Percentiles rank a stretch among this genome's conserved stretches.
These are phyloP conservation scores for Rhamphomyia laevipes DNA, from an alignment of 2,888 invertebrate species.

Conservation along the genomic window DNA sequence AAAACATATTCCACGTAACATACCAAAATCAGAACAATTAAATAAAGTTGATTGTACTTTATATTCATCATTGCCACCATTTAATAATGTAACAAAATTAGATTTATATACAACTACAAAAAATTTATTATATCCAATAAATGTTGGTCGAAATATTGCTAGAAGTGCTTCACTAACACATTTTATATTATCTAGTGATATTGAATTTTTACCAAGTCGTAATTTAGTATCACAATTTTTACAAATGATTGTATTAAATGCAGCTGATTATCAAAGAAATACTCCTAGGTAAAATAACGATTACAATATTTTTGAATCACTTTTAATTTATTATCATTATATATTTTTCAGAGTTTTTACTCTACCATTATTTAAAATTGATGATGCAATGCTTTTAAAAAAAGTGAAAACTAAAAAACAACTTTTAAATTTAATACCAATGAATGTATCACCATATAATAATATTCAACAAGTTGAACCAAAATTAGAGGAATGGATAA, in stretches of 20 bases:
- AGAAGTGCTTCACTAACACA: constrained; percentile 65
- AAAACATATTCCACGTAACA: constrained; percentile 42
- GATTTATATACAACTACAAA: constrained; percentile 60
- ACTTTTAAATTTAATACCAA: constrained; percentile 16
- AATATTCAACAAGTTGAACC: constrained; percentile 22
- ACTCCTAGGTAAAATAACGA: constrained; percentile 4
- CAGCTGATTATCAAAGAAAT: constrained; percentile 38
- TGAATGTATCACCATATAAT: constrained; percentile 21
- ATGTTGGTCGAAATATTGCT: constrained; percentile 76
- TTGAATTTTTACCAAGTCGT: constrained; percentile 79
- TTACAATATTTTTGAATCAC: not conserved
- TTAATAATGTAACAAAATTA: constrained; percentile 23
- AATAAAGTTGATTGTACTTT: not conserved
- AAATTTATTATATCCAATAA: constrained; percentile 72
- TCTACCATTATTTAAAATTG: constrained; percentile 71
- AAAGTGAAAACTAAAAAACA: constrained; percentile 22
- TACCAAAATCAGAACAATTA: constrained; percentile 15
- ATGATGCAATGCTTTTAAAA: constrained; percentile 20
- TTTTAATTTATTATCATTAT: constrained; percentile 5
- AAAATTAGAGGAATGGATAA: constrained; percentile 16
- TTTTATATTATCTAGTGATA: constrained; percentile 71
- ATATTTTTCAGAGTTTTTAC: constrained; percentile 53
- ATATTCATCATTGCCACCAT: constrained; percentile 27
- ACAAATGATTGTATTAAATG: constrained; percentile 61
- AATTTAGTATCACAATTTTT: constrained; percentile 63